Conservation (phyloP, 2,888 invertebrate species). For the Sesamia inferens region DNA sequence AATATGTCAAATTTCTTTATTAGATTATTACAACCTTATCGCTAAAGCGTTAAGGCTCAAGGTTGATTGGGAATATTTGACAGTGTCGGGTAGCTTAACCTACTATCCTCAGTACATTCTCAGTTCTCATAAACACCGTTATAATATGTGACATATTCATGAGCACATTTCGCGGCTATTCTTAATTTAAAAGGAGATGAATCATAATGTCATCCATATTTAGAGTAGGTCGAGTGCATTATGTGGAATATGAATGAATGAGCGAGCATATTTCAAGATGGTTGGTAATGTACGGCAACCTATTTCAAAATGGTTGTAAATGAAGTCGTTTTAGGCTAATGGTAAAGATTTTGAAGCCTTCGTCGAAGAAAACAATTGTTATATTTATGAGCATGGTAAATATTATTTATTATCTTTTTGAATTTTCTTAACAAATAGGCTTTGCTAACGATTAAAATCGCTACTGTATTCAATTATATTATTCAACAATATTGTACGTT, state of each 20-base stretch:
- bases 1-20: too few relatives aligned
- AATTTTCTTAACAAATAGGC: neutral
- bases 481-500: neutral
- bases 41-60: too few relatives aligned
- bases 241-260: constrained; percentile 52
- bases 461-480: neutral
- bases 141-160: constrained; percentile 60
- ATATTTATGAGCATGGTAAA: neutral
- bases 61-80: too few relatives aligned
- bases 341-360: constrained; percentile 9
- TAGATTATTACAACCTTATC: too few relatives aligned
- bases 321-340: constrained; percentile 1
- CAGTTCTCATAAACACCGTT: constrained; percentile 55
- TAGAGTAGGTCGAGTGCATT: constrained; percentile 52
- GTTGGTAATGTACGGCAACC: constrained; percentile 33
- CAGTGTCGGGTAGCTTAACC: too few relatives aligned
- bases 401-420: neutral
- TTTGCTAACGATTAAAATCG: neutral
- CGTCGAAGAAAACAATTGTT: neutral
- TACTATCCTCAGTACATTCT: constrained; percentile 8
- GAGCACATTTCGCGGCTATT: constrained; percentile 60
- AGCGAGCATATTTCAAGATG: constrained; percentile 48
- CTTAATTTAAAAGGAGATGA: constrained; percentile 66
- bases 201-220: constrained; percentile 60
- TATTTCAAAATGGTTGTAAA: constrained; percentile 38